Percentiles rank a stretch among this genome's conserved stretches.
Evolutionary conservation across 2,797 vertebrate genomes (phyloP).

Genomic region (Micrastur ruficollis): DNA sequence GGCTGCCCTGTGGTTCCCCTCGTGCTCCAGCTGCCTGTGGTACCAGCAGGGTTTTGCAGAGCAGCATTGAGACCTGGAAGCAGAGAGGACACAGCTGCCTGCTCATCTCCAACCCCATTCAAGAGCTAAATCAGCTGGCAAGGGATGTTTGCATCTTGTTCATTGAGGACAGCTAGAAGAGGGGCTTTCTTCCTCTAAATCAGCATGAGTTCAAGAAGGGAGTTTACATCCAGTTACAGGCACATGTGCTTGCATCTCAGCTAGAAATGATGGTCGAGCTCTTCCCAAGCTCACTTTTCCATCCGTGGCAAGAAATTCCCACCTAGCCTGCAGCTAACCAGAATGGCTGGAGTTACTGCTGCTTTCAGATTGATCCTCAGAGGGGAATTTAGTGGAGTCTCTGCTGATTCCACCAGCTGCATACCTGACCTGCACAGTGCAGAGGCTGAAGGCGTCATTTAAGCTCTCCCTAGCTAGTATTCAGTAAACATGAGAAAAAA

Average conservation of each 20-base stretch:
- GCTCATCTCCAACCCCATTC: not conserved
- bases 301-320: not conserved
- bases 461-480: not conserved
- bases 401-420: not conserved
- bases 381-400: not conserved
- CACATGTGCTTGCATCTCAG: not conserved
- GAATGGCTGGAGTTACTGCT: not conserved
- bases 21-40: not conserved
- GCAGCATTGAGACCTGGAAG: not conserved
- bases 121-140: not conserved
- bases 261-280: accelerated
- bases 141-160: not conserved
- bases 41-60: not conserved
- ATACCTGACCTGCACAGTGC: not conserved
- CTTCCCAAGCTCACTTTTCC: not conserved
- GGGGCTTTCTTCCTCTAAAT: not conserved
- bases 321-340: not conserved
- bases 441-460: not conserved
- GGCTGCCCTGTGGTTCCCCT: accelerated
- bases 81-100: not conserved
- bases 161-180: accelerated
- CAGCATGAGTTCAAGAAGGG: not conserved
- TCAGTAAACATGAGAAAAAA: not conserved
- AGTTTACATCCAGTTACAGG: not conserved
- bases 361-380: not conserved